phyloP scores from a whole-genome alignment of 2,113 vertebrate species.

The Platysteira castanea region DNA sequence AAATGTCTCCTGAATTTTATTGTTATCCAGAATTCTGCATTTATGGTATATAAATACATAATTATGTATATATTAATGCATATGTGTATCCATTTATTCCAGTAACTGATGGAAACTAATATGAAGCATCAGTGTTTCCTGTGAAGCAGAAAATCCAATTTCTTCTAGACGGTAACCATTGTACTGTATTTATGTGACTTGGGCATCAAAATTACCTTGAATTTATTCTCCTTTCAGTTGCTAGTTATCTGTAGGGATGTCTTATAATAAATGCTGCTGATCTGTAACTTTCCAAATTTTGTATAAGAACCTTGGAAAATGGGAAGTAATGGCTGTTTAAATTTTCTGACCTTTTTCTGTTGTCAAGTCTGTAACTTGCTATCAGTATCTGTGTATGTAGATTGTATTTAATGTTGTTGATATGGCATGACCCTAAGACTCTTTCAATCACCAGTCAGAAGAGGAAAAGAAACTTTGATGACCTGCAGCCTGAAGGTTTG shows the following conservation, averaged over 20 bases:
- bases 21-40: not conserved
- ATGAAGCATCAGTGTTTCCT: not conserved
- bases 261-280: not conserved
- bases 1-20: not conserved
- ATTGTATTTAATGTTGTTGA: not conserved
- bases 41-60: not conserved
- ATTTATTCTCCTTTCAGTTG: not conserved
- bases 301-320: not conserved
- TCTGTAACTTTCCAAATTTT: not conserved
- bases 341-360: not conserved
- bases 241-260: not conserved
- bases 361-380: not conserved
- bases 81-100: not conserved
- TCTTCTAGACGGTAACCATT: not conserved
- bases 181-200: not conserved
- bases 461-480: not conserved
- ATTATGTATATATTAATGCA: not conserved
- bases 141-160: slow-evolving; percentile 34
- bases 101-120: not conserved
- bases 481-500: not conserved
- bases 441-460: not conserved
- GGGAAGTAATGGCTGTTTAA: not conserved
- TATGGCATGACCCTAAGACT: not conserved
- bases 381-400: not conserved
- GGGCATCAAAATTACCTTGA: not conserved